Base-by-base conservation (phyloP, 2,888 invertebrate genomes). In the Amiota minor region DNA sequence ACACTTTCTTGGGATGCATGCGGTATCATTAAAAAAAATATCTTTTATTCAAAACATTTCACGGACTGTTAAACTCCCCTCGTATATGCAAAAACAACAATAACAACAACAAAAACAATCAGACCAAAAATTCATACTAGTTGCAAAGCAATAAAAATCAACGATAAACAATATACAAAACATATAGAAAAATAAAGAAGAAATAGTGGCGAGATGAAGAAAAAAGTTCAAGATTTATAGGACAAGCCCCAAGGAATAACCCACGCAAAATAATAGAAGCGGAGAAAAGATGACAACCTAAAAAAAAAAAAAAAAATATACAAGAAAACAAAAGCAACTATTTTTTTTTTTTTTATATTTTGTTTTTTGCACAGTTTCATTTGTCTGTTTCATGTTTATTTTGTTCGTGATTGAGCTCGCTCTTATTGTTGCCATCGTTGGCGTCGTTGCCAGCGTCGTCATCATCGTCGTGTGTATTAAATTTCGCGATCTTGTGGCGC, bases 241-340 rank as follows among this genome's bases (percentile, higher is more conserved):
- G 77, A 73, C 74, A 78, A 76, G 76, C 73, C 76, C 76, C 71
- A 69, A 70, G 55, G 80, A 84, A 83, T 80, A 81, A 78, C 83
- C 83, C 79, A 79, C 79, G 77, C 76, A 81, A 73, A 75, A 71
- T 20, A 77, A 71, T 64, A 71, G 50, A 71, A 50, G 47, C 70
- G n/a, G 12, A 71, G 49, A 61, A 20, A 49, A 61, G 47, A 61
- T 9, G 55, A 55, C 53, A 71, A 70, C 23, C 61, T 65, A n/a
- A n/a, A n/a, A n/a, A n/a, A n/a, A n/a, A n/a, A n/a, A n/a, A n/a
- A 23, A 62, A 45, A 45, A 23, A 62, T 12, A 23, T 23, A 20
- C 18, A 23, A 47, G n/a, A 75, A 78, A 76, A 79, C 75, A 78
- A 77, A 71, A 53, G 18, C 68, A 62, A 62, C 11, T 62, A 18